Evolutionary conservation across 2,797 vertebrate species (phyloP), one percentile per base, ranked within the genome.

Genomic region (Pantherophis vulpinus): DNA sequence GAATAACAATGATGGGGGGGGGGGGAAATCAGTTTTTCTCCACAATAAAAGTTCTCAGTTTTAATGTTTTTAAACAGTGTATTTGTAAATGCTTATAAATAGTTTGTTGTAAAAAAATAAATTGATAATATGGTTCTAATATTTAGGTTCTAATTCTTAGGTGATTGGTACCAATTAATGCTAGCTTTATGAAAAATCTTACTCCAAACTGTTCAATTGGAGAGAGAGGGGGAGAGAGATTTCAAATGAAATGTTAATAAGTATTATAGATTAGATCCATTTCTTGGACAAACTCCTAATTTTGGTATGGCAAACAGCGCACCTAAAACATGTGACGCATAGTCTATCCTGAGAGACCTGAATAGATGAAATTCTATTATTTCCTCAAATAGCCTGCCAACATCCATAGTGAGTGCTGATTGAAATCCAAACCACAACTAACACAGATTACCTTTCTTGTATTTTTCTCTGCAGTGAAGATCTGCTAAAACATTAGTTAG

Each of bases 41-140:
- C 42, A 32, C 29, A 94, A 88, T 90, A 94, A 94, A 95, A 95
- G 70, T 59, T 74, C 47, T 89, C 60, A 94, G 89, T 92, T 91
- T n/a, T 90, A 94, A 59, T 90, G 93, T 91, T 93, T 60, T 59
- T 92, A 93, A 91, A 51, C 94, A 96, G 63, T 79, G 92, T 47
- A 94, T 86, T 56, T 63, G 25, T 74, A 63, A 91, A 93, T 92
- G 95, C 90, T 93, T 95, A 13, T 90, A 51, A 51, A 51, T 51
- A 70, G 94, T 94, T 89, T 94, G 42, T 58, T 1, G 0, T 94
- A 90, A 94, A 94, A 89, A 94, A 93, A 95, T 95, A 96, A 96
- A 95, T 94, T 90, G 94, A 95, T 96, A 94, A 8, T 90, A 83
- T 92, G 60, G 16, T 47, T 47, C 42, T 47, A 47, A 47, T 47